Conservation (phyloP, 2,113 vertebrate species). For the Protobothrops flavoviridis region DNA sequence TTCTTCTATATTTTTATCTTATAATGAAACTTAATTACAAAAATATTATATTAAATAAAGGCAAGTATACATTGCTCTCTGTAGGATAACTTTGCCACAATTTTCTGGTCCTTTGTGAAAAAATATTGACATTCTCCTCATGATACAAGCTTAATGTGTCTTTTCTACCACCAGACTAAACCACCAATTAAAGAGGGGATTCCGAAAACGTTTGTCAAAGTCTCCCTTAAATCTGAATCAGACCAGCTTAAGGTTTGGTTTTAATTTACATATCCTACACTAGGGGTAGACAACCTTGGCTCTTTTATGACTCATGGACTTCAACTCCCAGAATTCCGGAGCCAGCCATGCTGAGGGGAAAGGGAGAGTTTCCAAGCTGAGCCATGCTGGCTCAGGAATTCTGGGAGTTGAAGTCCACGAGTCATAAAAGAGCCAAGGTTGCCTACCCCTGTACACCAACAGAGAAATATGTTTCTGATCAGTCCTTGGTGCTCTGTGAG, state of each 20-base stretch:
- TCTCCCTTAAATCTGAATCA: not conserved
- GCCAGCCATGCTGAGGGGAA: no score
- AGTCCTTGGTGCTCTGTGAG: no score
- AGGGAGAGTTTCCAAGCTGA: no score
- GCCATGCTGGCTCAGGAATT: no score
- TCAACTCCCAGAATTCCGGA: no score
- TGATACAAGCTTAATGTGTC: not conserved
- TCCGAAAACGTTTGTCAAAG: not conserved
- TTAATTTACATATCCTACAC: not conserved
- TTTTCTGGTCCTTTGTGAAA: not conserved
- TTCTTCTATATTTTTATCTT: no score
- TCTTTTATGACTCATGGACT: no score
- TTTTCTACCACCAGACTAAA: not conserved
- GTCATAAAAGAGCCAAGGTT: no score
- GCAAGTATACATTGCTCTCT: not conserved
- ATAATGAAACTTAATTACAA: no score
- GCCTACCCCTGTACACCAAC: not conserved
- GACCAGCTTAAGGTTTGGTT: not conserved
- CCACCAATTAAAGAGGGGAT: not conserved
- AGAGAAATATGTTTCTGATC: not conserved
- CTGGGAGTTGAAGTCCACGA: no score
- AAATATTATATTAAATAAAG: not conserved
- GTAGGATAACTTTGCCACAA: not conserved
- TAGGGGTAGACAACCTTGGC: no score
- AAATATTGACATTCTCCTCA: not conserved